These are phyloP conservation scores for Brachypalpus laphriformis DNA, from an alignment of 2,888 invertebrate species.

Conservation along the genomic window DNA sequence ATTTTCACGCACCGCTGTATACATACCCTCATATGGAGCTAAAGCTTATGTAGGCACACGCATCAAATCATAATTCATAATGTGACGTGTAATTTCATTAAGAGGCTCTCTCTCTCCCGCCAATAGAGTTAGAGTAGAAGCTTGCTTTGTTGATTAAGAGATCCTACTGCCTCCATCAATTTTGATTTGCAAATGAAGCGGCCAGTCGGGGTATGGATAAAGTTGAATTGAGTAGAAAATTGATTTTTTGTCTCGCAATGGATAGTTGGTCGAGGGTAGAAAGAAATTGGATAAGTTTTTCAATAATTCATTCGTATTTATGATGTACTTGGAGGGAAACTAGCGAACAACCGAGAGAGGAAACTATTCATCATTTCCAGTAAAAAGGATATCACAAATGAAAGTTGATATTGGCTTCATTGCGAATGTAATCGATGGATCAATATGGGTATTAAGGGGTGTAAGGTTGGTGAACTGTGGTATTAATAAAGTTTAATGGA, in stretches of 20 bases:
- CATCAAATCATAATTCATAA: constrained; percentile 60
- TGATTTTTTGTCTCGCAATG: constrained; percentile 26
- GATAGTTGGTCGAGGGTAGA: constrained; percentile 1
- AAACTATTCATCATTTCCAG: constrained; percentile 41
- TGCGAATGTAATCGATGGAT: constrained; percentile 1
- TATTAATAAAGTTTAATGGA: not conserved
- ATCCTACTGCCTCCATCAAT: constrained; percentile 38
- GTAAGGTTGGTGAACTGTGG: not conserved
- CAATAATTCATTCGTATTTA: constrained; percentile 60
- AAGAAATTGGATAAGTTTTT: constrained; percentile 55
- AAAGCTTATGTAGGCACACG: constrained; percentile 3
- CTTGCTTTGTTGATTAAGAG: constrained; percentile 55
- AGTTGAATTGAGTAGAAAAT: constrained; percentile 64
- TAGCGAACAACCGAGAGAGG: not conserved
- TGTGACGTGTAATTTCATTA: constrained; percentile 64
- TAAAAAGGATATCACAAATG: constrained; percentile 19
- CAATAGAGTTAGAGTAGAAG: constrained; percentile 10
- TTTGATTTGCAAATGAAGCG: constrained; percentile 58
- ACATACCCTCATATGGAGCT: not conserved
- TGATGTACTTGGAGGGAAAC: constrained; percentile 3
- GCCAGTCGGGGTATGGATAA: constrained; percentile 12
- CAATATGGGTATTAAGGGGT: not conserved
- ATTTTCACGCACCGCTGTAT: constrained; percentile 11
- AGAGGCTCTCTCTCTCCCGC: not conserved
- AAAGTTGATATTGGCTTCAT: constrained; percentile 20